Evolutionary conservation across 2,888 invertebrate genomes (phyloP).

Genomic region (Zhuqinia jingwanae): DNA sequence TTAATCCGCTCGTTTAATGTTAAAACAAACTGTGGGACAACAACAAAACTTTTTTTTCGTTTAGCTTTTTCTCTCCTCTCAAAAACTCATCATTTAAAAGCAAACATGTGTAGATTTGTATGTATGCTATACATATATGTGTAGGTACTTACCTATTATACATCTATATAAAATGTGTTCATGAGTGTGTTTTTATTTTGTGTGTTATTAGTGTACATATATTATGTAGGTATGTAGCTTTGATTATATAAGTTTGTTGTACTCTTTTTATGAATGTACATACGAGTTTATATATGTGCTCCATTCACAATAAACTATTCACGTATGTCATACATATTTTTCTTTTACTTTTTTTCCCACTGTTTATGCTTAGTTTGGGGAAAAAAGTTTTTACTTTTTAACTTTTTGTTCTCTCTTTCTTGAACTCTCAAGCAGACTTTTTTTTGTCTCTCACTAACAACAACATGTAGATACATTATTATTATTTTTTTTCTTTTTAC

Average conservation of each 20-base stretch:
- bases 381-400: conserved; percentile 57
- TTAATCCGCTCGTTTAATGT: conserved; percentile 62
- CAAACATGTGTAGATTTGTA: not conserved
- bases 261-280: too few species aligned
- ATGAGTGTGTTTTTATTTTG: too few species aligned
- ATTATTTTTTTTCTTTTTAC: conserved; percentile 20
- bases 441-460: conserved; percentile 18
- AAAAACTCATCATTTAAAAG: conserved; percentile 57
- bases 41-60: conserved; percentile 48
- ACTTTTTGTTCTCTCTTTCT: conserved; percentile 14
- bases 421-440: conserved; percentile 47
- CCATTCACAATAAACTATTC: conserved; percentile 50
- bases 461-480: not conserved
- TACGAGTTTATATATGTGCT: not conserved
- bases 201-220: too few species aligned
- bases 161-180: too few species aligned
- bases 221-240: too few species aligned
- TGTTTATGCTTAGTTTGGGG: conserved; percentile 55
- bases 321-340: conserved; percentile 21
- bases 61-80: conserved; percentile 23
- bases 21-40: conserved; percentile 67
- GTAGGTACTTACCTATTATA: too few species aligned
- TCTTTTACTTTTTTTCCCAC: not conserved
- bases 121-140: too few species aligned
- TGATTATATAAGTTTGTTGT: too few species aligned